These are phyloP conservation scores for Hozukius guyotensis DNA, from an alignment of 2,797 vertebrate genomes.

Conservation along the genomic window DNA sequence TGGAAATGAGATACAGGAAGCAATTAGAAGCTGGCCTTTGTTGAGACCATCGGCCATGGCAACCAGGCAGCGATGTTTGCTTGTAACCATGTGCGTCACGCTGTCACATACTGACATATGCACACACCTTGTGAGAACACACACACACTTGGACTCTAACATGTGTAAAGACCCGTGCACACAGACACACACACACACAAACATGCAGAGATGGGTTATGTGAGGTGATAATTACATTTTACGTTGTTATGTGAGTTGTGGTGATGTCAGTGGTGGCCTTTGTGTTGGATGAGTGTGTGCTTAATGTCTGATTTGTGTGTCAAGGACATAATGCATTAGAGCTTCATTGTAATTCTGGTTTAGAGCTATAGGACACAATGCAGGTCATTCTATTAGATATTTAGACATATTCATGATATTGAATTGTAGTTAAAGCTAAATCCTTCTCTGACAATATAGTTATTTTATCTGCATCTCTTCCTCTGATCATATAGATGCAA, in stretches of 20 bases:
- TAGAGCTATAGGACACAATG: background rate
- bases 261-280: conserved; percentile 7
- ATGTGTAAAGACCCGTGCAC: background rate
- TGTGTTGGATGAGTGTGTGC: background rate
- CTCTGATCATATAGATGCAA: background rate
- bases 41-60: conserved; percentile 44
- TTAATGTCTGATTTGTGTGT: conserved; percentile 7
- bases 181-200: background rate
- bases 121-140: conserved; percentile 11
- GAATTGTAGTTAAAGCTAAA: background rate
- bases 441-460: background rate
- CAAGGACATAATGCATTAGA: background rate
- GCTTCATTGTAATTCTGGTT: background rate
- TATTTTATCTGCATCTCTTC: background rate
- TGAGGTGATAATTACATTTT: conserved; percentile 35
- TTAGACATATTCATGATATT: background rate
- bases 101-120: conserved; percentile 23
- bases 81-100: conserved; percentile 33
- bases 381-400: background rate
- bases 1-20: conserved; percentile 52
- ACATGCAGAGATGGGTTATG: background rate
- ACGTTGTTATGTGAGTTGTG: background rate
- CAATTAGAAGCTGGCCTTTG: conserved; percentile 38
- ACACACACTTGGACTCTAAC: background rate
- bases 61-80: conserved; percentile 48